Percentiles rank a stretch among this genome's conserved stretches.
These are phyloP conservation scores for Babylonia areolata DNA, from an alignment of 1,140 invertebrate species.

Conservation along the genomic window DNA sequence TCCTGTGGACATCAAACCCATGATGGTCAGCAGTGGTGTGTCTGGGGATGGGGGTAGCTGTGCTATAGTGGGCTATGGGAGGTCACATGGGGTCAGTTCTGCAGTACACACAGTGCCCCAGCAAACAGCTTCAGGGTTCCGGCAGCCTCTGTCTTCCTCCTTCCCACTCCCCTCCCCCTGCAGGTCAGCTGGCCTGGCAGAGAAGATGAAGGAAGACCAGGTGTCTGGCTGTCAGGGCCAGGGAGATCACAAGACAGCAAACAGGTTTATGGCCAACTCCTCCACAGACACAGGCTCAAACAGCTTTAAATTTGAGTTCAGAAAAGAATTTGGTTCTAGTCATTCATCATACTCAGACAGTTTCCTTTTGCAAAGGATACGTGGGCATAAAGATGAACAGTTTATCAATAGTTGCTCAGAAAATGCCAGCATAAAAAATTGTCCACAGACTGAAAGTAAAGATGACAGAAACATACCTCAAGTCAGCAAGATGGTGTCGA, in stretches of 20 bases:
- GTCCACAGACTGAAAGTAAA: not conserved
- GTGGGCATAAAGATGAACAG: not conserved
- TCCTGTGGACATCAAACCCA: slow-evolving; percentile 17
- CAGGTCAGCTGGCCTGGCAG: not conserved
- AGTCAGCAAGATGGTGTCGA: not conserved
- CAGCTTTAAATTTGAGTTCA: not conserved
- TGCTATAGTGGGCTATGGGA: not conserved
- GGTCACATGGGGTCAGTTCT: not conserved
- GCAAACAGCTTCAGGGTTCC: not conserved
- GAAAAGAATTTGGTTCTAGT: not conserved
- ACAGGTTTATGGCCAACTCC: not conserved
- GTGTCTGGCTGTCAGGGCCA: not conserved
- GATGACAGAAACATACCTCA: not conserved
- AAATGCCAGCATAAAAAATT: not conserved
- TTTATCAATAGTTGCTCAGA: not conserved
- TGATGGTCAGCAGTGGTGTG: not conserved
- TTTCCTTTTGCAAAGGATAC: not conserved
- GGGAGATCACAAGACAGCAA: not conserved
- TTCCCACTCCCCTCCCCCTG: not conserved
- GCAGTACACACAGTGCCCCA: not conserved
- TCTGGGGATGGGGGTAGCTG: not conserved
- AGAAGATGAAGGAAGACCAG: not conserved
- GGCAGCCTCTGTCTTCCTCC: not conserved
- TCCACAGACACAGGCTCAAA: not conserved
- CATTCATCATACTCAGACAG: not conserved